phyloP scores from a whole-genome alignment of 2,888 invertebrate genomes.

The Xanthia togata region DNA sequence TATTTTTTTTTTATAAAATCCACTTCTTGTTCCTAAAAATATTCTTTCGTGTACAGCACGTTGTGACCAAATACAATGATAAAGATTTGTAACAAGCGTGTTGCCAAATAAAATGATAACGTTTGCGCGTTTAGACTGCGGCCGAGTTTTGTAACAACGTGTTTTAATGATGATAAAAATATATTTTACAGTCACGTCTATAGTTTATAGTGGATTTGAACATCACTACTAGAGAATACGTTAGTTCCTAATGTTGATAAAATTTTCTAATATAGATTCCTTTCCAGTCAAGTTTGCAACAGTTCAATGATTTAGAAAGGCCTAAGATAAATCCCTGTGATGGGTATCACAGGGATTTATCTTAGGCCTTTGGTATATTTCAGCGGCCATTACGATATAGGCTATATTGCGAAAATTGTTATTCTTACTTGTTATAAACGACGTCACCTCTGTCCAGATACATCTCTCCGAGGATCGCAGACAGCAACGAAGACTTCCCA shows the following conservation, averaged over 20 bases:
- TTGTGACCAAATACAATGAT: too few species aligned
- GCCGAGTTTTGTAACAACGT: too few species aligned
- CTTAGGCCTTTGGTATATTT: neutral
- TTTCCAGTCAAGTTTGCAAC: neutral
- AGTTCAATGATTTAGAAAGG: neutral
- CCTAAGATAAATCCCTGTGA: slow-evolving; percentile 1
- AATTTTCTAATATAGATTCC: neutral
- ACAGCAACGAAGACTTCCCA: slow-evolving; percentile 95
- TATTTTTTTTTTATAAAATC: too few species aligned
- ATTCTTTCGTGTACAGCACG: too few species aligned
- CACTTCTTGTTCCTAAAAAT: too few species aligned
- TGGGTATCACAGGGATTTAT: too few species aligned
- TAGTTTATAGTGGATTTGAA: too few species aligned
- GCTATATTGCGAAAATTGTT: neutral
- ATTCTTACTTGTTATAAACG: slow-evolving; percentile 91
- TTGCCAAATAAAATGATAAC: too few species aligned
- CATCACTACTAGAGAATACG: neutral
- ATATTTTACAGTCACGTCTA: too few species aligned
- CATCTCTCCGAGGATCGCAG: slow-evolving; percentile 95
- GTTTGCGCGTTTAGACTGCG: too few species aligned
- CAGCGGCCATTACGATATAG: neutral
- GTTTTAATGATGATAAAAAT: too few species aligned
- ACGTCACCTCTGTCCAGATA: slow-evolving; percentile 92
- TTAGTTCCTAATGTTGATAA: neutral
- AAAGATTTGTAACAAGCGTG: too few species aligned